Evolutionary conservation across 2,113 vertebrate species (phyloP).

Genomic region (Sorex araneus): DNA sequence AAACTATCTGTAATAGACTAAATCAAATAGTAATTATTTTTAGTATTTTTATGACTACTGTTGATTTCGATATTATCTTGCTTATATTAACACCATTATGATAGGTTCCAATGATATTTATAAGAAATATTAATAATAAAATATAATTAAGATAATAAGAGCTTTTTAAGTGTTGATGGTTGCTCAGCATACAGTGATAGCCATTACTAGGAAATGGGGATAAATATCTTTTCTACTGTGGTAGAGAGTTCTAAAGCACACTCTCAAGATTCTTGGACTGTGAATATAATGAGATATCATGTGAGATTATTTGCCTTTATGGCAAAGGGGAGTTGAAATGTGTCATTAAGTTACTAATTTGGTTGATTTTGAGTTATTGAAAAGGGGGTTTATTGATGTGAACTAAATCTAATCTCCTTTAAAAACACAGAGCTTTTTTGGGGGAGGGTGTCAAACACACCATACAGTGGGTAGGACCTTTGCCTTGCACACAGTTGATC

Average conservation of each 20-base stretch:
- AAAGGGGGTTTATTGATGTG: not conserved
- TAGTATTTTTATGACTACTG: conserved; percentile 7
- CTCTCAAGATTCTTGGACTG: not conserved
- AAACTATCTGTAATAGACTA: not conserved
- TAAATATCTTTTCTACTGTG: not conserved
- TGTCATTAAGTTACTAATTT: not conserved
- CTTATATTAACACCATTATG: not conserved
- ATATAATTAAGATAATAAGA: not conserved
- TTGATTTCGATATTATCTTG: not conserved
- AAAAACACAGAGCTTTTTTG: not conserved
- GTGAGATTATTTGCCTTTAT: not conserved
- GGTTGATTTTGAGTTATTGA: not conserved
- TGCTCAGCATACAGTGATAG: not conserved
- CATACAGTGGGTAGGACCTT: too few relatives aligned
- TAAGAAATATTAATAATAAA: conserved; percentile 32
- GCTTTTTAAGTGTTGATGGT: conserved; percentile 14
- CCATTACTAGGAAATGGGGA: not conserved
- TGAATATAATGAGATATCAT: not conserved
- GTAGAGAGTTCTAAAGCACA: conserved; percentile 15
- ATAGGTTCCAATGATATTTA: conserved; percentile 27
- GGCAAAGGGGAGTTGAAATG: not conserved
- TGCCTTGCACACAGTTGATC: too few relatives aligned
- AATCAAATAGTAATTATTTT: conserved; percentile 31
- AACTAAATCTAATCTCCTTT: not conserved
- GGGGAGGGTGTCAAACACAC: too few relatives aligned